These are phyloP conservation scores for Drosophila leonis DNA, from an alignment of 2,888 invertebrate genomes.

Conservation along the genomic window DNA sequence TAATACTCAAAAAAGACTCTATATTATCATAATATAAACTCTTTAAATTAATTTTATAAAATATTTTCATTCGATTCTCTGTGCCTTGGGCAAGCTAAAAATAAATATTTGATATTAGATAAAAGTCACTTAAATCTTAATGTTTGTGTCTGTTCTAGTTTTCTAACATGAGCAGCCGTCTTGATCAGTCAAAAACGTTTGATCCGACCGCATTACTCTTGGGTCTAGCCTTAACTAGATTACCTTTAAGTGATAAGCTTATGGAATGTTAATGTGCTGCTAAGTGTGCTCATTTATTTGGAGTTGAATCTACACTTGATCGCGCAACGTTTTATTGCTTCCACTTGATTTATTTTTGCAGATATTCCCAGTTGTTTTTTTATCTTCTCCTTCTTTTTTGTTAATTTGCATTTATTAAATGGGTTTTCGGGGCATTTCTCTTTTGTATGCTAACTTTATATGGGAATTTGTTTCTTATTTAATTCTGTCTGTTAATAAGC, in stretches of 20 bases:
- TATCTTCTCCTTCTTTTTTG: not conserved
- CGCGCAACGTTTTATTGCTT: slow-evolving; percentile 9
- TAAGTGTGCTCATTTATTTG: slow-evolving; percentile 31
- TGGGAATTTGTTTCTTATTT: slow-evolving; percentile 44
- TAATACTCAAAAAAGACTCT: too few species aligned
- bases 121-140: not conserved
- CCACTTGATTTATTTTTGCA: slow-evolving; percentile 40
- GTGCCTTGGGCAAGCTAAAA: not conserved
- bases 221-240: not conserved
- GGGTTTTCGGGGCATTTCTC: slow-evolving; percentile 44
- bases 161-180: not conserved
- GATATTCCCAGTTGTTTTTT: slow-evolving; percentile 24
- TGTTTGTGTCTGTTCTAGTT: not conserved
- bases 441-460: slow-evolving; percentile 31
- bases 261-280: slow-evolving; percentile 20
- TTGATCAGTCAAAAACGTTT: not conserved
- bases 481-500: slow-evolving; percentile 57
- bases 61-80: not conserved
- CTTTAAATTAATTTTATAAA: not conserved
- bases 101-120: not conserved
- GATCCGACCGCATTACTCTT: slow-evolving; percentile 1
- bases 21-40: too few species aligned
- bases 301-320: not conserved
- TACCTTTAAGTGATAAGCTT: not conserved
- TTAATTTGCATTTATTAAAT: slow-evolving; percentile 42